These are phyloP conservation scores for Entomyzon cyanotis DNA, from an alignment of 2,113 vertebrate species.

Conservation along the genomic window DNA sequence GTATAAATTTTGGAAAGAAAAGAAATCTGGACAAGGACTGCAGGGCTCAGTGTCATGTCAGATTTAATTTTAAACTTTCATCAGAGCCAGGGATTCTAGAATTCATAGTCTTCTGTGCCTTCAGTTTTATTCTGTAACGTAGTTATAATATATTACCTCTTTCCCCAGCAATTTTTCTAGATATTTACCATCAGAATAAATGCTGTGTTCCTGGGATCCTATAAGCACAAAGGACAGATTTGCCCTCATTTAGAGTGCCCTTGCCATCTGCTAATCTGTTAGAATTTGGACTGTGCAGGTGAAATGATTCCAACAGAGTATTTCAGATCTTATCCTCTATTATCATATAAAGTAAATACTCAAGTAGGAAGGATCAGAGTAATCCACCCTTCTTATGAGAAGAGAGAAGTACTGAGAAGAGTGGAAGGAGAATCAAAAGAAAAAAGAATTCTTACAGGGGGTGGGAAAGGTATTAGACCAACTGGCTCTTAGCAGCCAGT, in stretches of 20 bases:
- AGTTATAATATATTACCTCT: not conserved
- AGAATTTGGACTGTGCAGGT: not conserved
- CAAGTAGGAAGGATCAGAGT: not conserved
- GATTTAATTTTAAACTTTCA: not conserved
- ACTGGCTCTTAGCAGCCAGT: not conserved
- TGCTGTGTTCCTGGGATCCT: not conserved
- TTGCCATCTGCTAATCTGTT: constrained; percentile 1
- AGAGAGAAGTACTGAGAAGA: not conserved
- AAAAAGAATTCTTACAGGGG: not conserved
- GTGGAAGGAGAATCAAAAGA: not conserved
- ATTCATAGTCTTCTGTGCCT: not conserved
- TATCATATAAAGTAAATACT: not conserved
- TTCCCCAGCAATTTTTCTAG: not conserved
- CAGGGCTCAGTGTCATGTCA: not conserved
- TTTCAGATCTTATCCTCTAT: not conserved
- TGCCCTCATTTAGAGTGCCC: not conserved
- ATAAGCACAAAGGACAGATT: not conserved
- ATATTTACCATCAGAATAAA: not conserved
- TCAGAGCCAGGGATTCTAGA: not conserved
- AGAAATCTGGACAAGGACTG: not conserved
- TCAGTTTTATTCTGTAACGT: not conserved
- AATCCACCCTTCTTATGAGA: not conserved
- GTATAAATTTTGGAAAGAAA: not conserved
- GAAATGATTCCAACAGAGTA: not conserved
- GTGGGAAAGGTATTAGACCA: not conserved